Base-by-base conservation (phyloP, 2,888 invertebrate species). In the Arrhopalites spinosus region DNA sequence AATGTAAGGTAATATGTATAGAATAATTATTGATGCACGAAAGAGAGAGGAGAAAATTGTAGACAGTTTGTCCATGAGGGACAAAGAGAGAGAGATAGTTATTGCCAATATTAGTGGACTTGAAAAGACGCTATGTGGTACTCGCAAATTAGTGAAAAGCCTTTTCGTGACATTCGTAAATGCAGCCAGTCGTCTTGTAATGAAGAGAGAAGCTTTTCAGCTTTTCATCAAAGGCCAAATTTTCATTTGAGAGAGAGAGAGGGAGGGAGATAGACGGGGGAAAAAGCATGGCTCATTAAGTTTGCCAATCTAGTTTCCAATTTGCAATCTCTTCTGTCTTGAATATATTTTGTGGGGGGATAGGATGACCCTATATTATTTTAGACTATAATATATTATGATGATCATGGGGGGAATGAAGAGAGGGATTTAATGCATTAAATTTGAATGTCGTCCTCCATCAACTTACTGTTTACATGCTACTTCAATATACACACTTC, bases 241-340 rank as follows among this genome's bases (percentile, higher is more conserved):
- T 71, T 71, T 20, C 56, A 30, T 71, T 43, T 36, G 56, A 59
- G 71, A 43, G 36, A 53, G 53, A 47, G 53, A 27, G 29, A 36
- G 11, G 25, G 59, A n/a, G n/a, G n/a, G n/a, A n/a, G n/a, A n/a
- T n/a, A n/a, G n/a, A n/a, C n/a, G n/a, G n/a, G n/a, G 17, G 2
- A 8, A 23, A 69, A 68, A 11, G 53, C 56, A 71, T 30, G 71
- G 56, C 56, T 71, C 71, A 71, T 71, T 71, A 71, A 71, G 13
- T 71, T 30, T 59, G 23, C n/a, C 71, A 59, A 71, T 53, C 53
- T 30, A 43, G 64, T 36, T 67, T 45, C 25, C 67, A 67, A 67
- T 67, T 67, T 67, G 20, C 45, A 61, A 61, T 29, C 27, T 29
- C 56, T 23, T 7, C n/a, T n/a, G 11, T 61, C 61, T 61, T 61